Percentiles rank a stretch among this genome's conserved stretches.
phyloP scores from a whole-genome alignment of 2,888 invertebrate genomes.

The Drosophila mettleri region DNA sequence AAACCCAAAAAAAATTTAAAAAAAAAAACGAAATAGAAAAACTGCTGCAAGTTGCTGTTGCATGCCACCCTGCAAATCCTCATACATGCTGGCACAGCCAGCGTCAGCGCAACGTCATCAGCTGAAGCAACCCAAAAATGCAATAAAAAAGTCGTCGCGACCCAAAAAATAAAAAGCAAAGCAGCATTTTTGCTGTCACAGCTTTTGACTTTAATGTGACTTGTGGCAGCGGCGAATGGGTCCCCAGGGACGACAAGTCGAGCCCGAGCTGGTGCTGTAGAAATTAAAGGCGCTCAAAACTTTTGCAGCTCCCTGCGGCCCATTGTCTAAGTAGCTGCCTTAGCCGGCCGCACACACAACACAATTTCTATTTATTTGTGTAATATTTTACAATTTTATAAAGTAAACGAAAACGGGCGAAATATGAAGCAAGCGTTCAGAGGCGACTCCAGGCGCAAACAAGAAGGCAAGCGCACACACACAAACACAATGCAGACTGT shows the following conservation, averaged over 20 bases:
- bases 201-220: conserved; percentile 72
- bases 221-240: conserved; percentile 24
- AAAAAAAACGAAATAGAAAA: conserved; percentile 31
- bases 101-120: conserved; percentile 53
- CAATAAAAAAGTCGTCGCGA: conserved; percentile 33
- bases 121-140: conserved; percentile 35
- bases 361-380: conserved; percentile 71
- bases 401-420: conserved; percentile 63
- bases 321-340: conserved; percentile 67
- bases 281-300: conserved; percentile 65
- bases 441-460: conserved; percentile 66
- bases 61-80: neutral
- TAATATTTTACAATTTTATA: conserved; percentile 79
- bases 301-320: conserved; percentile 33
- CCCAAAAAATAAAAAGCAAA: conserved; percentile 1
- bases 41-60: conserved; percentile 46
- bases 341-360: conserved; percentile 22
- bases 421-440: conserved; percentile 56
- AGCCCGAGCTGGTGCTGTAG: conserved; percentile 10
- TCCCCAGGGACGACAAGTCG: neutral
- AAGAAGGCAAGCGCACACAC: conserved; percentile 57
- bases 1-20: conserved; percentile 23
- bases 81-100: neutral
- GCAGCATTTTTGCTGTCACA: conserved; percentile 58
- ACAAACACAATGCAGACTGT: conserved; percentile 17